Evolutionary conservation across 2,113 vertebrate species (phyloP).

Genomic region (Bubo blakistoni): DNA sequence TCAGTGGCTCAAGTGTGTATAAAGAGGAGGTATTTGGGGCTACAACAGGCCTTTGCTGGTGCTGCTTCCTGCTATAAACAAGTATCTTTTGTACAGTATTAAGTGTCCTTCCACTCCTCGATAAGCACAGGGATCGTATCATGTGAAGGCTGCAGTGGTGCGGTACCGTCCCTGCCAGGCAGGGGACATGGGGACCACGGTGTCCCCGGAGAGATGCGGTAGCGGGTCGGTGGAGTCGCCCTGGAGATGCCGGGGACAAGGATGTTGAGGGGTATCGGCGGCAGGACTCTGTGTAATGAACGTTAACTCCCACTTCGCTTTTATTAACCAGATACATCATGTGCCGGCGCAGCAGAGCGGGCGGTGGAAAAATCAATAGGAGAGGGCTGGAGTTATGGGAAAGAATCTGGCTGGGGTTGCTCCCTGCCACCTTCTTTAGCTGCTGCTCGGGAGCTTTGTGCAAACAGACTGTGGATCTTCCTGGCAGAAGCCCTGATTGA

Average conservation of each 20-base stretch:
- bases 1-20: neutral
- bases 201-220: neutral
- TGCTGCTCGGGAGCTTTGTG: neutral
- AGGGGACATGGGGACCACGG: neutral
- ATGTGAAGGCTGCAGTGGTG: neutral
- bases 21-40: neutral
- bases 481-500: neutral
- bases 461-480: neutral
- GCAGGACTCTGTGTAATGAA: neutral
- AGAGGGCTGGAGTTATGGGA: neutral
- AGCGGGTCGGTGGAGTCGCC: neutral
- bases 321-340: neutral
- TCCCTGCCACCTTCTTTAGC: neutral
- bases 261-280: fast-evolving
- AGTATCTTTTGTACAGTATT: no score
- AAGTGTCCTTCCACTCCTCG: neutral
- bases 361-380: neutral
- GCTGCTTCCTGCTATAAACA: neutral
- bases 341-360: neutral
- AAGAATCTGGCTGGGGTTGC: neutral
- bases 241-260: neutral
- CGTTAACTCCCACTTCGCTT: neutral
- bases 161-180: neutral
- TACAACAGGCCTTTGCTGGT: neutral
- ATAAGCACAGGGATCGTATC: fast-evolving